These are phyloP conservation scores for Manduca sexta DNA, from an alignment of 1,140 invertebrate species.

Conservation along the genomic window DNA sequence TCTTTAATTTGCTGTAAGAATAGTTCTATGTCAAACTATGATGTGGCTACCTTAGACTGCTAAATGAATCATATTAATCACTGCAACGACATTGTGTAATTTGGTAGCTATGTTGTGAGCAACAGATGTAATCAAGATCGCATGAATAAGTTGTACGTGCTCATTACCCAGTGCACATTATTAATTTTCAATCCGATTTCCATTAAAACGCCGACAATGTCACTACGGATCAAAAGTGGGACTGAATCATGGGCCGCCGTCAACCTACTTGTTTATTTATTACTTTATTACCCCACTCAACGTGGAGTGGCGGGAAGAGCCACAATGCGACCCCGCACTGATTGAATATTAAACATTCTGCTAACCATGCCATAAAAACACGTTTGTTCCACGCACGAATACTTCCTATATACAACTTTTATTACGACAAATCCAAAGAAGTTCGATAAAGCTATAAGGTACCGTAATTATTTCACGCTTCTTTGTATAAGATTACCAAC, in stretches of 20 bases:
- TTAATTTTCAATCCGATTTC: background rate
- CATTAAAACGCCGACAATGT: background rate
- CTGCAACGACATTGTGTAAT: no score
- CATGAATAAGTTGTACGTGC: no score
- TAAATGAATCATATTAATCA: no score
- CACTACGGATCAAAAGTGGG: conserved; percentile 8
- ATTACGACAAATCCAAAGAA: no score
- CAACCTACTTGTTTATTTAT: conserved; percentile 43
- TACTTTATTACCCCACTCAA: conserved; percentile 43
- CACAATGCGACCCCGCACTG: conserved; percentile 37
- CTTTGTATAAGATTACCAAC: no score
- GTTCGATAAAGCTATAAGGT: no score
- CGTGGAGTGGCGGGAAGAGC: conserved; percentile 28
- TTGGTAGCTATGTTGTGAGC: background rate
- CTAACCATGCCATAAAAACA: background rate
- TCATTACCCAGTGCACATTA: background rate
- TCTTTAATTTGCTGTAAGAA: no score
- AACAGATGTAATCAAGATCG: background rate
- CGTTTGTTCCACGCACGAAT: background rate
- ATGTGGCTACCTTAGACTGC: no score
- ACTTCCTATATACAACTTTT: background rate
- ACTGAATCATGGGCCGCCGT: conserved; percentile 12
- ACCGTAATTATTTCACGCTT: no score
- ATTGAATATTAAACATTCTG: conserved; percentile 44
- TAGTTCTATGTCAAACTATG: no score